Conservation (phyloP, 2,113 vertebrate species). For the Dipodomys spectabilis region DNA sequence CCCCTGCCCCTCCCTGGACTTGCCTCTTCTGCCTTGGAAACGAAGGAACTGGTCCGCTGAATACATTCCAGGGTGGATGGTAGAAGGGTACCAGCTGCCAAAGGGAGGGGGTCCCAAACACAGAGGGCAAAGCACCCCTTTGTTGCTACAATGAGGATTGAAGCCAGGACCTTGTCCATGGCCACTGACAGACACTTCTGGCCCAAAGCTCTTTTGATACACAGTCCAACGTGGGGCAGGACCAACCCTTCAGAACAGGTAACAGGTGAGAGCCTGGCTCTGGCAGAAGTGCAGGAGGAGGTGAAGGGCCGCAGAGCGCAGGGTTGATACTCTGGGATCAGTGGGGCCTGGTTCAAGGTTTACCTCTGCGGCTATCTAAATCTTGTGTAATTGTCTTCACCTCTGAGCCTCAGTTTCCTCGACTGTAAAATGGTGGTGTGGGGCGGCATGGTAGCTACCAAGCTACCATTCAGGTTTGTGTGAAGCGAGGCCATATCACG, state of each 20-base stretch:
- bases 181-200: not conserved
- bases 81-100: not conserved
- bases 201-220: not conserved
- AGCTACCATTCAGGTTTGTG: not conserved
- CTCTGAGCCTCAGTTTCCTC: not conserved
- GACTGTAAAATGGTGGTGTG: not conserved
- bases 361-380: not conserved
- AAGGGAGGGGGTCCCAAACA: not conserved
- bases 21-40: not conserved
- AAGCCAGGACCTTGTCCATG: not conserved
- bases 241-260: too few relatives aligned
- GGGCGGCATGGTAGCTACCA: not conserved
- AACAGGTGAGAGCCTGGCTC: not conserved
- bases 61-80: fast-evolving
- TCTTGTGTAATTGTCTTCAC: not conserved
- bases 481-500: not conserved
- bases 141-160: not conserved
- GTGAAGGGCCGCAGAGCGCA: not conserved
- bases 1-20: not conserved
- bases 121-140: not conserved
- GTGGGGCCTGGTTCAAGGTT: not conserved
- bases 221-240: fast-evolving
- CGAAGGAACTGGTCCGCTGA: not conserved
- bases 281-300: not conserved
- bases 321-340: not conserved